These are phyloP conservation scores for Clepsis dumicolana DNA, from an alignment of 2,888 invertebrate genomes.

Conservation along the genomic window DNA sequence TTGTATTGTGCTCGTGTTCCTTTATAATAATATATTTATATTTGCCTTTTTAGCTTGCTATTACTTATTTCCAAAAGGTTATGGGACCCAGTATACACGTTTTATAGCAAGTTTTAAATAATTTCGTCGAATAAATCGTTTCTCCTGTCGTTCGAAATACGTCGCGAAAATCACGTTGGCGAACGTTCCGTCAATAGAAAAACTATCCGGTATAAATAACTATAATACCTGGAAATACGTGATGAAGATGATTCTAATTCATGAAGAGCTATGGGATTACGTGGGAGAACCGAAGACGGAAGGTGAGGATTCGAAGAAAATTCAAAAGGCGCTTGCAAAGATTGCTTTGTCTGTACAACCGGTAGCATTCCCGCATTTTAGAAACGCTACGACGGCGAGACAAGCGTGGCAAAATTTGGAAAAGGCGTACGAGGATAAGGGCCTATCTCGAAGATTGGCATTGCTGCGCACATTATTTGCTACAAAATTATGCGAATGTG, in stretches of 20 bases:
- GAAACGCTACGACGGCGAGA: constrained; percentile 31
- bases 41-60: no score
- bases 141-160: neutral
- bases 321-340: constrained; percentile 32
- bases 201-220: constrained; percentile 34
- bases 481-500: constrained; percentile 33
- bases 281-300: neutral
- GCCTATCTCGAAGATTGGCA: constrained; percentile 39
- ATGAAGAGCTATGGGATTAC: constrained; percentile 41
- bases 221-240: constrained; percentile 1
- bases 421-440: constrained; percentile 41
- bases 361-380: constrained; percentile 23
- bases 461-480: constrained; percentile 29
- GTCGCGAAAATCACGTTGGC: neutral
- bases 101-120: neutral
- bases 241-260: neutral
- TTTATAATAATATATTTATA: no score
- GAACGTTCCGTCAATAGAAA: constrained; percentile 10
- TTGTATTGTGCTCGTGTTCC: no score
- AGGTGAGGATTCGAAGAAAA: constrained; percentile 9
- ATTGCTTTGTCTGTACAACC: constrained; percentile 31
- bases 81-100: constrained; percentile 12
- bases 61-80: no score
- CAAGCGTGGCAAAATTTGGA: constrained; percentile 42
- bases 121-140: no score